Evolutionary conservation across 2,113 vertebrate genomes (phyloP), one percentile per base, ranked within the genome.

Genomic region (Cinclus cinclus): DNA sequence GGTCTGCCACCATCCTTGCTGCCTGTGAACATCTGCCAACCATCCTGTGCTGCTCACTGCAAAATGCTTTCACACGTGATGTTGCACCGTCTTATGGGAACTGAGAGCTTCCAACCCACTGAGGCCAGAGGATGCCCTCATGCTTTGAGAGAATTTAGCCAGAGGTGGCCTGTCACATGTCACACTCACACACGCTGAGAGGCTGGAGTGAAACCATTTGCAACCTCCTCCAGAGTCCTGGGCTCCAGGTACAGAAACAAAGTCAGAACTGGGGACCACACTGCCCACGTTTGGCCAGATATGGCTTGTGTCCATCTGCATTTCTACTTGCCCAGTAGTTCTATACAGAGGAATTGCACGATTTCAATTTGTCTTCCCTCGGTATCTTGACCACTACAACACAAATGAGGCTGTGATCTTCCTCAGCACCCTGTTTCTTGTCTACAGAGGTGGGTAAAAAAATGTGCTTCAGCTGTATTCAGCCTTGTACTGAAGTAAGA

Each of bases 251-350:
- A 64, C 13, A 42, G 49, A 27, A 21, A 50, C 22, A 46, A 65
- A 13, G n/a, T 37, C 1, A 4, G 21, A 69, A 23, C 8, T 15
- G 31, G 70, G 41, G 24, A 92, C 12, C 27, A n/a, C 3, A 21
- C 0, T 35, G n/a, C 24, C 9, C n/a, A 35, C 2, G 10, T 83
- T 80, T 55, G 18, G 30, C 37, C 63, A 56, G 35, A 63, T 12
- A 52, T 0, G 0, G 37, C 18, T 75, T 44, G 11, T 10, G 23
- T 71, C 27, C 39, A 21, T 2, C 14, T n/a, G 13, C 8, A 22
- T 37, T 74, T 89, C 50, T 88, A 19, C n/a, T 27, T 53, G 15
- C 23, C 2, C 2, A 30, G 15, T 18, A 47, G 6, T 11, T 47
- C 41, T 41, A 7, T 8, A 28, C 13, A 58, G 50, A 69, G 10